Evolutionary conservation across 2,888 invertebrate genomes (phyloP).

Genomic region (Pyrochroa serraticornis): DNA sequence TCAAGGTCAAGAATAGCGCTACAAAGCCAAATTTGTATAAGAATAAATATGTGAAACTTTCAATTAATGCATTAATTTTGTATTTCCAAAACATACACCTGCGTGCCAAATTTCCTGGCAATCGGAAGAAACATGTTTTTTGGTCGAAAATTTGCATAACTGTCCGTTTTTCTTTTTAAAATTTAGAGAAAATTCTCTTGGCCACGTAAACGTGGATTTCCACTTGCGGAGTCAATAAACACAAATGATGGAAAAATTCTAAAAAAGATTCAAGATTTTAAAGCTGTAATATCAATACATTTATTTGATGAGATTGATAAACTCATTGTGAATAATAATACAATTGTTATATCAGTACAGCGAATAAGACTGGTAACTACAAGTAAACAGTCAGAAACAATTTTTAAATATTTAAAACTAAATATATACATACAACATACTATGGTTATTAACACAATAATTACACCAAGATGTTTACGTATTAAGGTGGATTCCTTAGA

Average conservation of each 20-base stretch:
- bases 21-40: too few relatives aligned
- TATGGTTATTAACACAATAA: constrained; percentile 17
- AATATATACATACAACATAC: constrained; percentile 28
- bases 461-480: constrained; percentile 31
- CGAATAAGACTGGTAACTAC: constrained; percentile 46
- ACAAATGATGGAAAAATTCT: neutral
- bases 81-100: too few relatives aligned
- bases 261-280: neutral
- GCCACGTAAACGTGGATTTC: too few relatives aligned
- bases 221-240: too few relatives aligned
- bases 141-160: too few relatives aligned
- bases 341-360: constrained; percentile 45
- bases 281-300: constrained; percentile 43
- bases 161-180: too few relatives aligned
- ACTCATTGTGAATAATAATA: constrained; percentile 40
- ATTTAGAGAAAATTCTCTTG: too few relatives aligned
- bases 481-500: constrained; percentile 9
- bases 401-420: constrained; percentile 36
- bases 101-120: too few relatives aligned
- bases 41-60: too few relatives aligned
- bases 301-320: constrained; percentile 40
- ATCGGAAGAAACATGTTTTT: too few relatives aligned
- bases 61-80: too few relatives aligned
- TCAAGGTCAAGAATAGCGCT: too few relatives aligned
- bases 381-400: constrained; percentile 44